phyloP scores from a whole-genome alignment of 2,113 vertebrate species.

The Marcusenius ussheri region DNA sequence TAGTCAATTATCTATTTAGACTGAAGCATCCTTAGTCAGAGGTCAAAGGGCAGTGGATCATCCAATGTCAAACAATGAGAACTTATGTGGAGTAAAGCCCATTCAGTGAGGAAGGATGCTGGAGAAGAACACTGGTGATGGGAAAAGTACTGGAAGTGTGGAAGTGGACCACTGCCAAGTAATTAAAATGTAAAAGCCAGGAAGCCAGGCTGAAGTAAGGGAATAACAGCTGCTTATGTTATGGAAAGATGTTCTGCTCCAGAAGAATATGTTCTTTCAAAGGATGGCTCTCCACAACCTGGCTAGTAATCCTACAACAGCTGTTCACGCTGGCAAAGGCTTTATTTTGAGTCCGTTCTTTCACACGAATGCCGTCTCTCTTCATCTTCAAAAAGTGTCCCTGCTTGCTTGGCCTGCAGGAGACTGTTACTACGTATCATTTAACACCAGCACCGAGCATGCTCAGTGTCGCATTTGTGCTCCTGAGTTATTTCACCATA shows the following conservation, averaged over 20 bases:
- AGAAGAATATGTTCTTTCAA: background rate
- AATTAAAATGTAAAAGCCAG: background rate
- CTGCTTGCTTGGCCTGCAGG: background rate
- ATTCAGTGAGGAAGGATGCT: background rate
- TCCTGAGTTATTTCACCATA: background rate
- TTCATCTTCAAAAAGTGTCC: background rate
- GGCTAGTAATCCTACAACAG: background rate
- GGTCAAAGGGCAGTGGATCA: background rate
- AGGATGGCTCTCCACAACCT: background rate
- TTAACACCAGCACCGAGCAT: background rate
- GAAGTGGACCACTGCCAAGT: background rate
- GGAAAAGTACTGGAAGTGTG: background rate
- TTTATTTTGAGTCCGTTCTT: background rate
- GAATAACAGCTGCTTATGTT: background rate
- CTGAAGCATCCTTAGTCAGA: background rate
- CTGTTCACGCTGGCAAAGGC: background rate
- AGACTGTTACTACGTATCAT: background rate
- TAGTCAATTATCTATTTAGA: background rate
- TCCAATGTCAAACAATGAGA: background rate
- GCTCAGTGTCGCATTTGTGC: background rate
- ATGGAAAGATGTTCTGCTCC: background rate
- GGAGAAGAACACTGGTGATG: background rate
- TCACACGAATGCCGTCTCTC: background rate
- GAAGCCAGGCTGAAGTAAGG: background rate
- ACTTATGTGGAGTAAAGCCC: background rate